Evolutionary conservation across 2,888 invertebrate species (phyloP).

Genomic region (Cephonodes hylas): DNA sequence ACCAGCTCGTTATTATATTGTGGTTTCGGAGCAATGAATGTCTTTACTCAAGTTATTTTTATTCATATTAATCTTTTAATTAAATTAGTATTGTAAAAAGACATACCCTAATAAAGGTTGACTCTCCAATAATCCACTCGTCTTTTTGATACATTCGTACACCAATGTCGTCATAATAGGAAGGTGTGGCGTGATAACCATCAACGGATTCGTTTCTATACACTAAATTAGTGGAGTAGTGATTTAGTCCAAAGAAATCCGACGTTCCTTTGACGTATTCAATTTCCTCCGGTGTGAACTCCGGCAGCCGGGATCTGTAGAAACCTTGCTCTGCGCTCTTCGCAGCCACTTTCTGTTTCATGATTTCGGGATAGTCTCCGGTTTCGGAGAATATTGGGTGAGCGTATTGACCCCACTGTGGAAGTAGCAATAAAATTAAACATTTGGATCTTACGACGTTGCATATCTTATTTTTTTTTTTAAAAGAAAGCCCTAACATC

Average conservation of each 20-base stretch:
- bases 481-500: no score
- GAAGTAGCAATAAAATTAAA: constrained; percentile 28
- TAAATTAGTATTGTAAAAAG: no score
- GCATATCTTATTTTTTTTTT: no score
- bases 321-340: constrained; percentile 82
- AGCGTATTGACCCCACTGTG: constrained; percentile 77
- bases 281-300: constrained; percentile 81
- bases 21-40: no score
- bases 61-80: no score
- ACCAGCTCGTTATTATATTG: no score
- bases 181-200: constrained; percentile 32
- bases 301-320: constrained; percentile 78
- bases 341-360: constrained; percentile 78
- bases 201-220: constrained; percentile 46
- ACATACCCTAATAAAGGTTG: background rate
- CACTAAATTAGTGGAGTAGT: constrained; percentile 79
- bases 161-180: constrained; percentile 39
- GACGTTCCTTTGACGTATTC: constrained; percentile 77
- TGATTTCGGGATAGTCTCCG: constrained; percentile 82
- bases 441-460: no score
- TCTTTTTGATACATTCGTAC: constrained; percentile 20
- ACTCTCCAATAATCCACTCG: constrained; percentile 22
- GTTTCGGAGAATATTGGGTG: constrained; percentile 81
- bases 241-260: constrained; percentile 87
- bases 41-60: no score